These are phyloP conservation scores for Scelioninae gen. 1 DNA, from an alignment of 2,888 invertebrate species.

Conservation along the genomic window DNA sequence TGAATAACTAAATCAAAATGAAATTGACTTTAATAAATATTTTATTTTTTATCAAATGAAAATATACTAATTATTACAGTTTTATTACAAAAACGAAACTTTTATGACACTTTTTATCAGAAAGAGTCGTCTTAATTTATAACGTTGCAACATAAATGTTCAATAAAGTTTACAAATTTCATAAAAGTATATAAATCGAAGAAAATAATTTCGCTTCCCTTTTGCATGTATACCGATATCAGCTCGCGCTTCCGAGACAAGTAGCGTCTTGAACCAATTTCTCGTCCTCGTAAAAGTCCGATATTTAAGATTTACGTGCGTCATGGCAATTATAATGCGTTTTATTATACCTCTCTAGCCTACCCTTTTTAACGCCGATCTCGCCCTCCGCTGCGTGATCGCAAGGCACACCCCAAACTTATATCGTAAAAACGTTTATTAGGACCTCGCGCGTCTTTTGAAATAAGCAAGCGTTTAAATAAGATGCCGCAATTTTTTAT, in stretches of 20 bases:
- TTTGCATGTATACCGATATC: constrained; percentile 44
- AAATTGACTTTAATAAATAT: too few relatives aligned
- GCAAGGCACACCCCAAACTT: constrained; percentile 81
- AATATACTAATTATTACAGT: too few relatives aligned
- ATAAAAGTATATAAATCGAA: constrained; percentile 61
- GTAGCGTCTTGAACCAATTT: constrained; percentile 82
- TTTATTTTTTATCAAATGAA: too few relatives aligned
- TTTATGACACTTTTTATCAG: constrained; percentile 25
- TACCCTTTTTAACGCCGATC: constrained; percentile 72
- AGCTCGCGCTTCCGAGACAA: constrained; percentile 68
- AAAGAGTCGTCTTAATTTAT: constrained; percentile 17
- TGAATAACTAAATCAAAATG: too few relatives aligned
- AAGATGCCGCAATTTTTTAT: constrained; percentile 81
- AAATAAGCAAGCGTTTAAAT: constrained; percentile 80
- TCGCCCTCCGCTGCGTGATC: constrained; percentile 74
- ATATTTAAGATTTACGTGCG: constrained; percentile 82
- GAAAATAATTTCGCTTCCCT: constrained; percentile 60
- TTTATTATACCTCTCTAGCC: constrained; percentile 79
- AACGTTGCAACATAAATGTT: constrained; percentile 39
- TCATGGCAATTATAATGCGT: constrained; percentile 84
- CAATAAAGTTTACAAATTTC: constrained; percentile 55
- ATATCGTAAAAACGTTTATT: constrained; percentile 84
- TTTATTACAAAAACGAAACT: background rate
- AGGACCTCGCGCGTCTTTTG: constrained; percentile 73
- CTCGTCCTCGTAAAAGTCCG: constrained; percentile 81